A percentile compares a stretch with the other conserved stretches of the same genome.
These are phyloP conservation scores for Armadillidium nasatum DNA, from an alignment of 1,140 invertebrate species.

Conservation along the genomic window DNA sequence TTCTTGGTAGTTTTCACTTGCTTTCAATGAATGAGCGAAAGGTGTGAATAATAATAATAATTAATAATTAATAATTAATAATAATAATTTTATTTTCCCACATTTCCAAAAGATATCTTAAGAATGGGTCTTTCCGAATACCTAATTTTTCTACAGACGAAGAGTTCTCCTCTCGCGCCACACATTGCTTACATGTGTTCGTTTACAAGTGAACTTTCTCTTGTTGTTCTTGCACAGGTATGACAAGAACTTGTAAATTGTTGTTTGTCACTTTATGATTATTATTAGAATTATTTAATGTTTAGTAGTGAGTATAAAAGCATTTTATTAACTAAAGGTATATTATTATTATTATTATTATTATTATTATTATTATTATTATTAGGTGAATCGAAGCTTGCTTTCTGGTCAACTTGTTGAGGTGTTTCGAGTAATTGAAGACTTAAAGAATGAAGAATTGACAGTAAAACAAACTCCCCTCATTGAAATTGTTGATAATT, in stretches of 20 bases:
- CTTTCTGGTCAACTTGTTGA: background rate
- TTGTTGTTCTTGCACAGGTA: background rate
- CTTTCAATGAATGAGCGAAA: no score
- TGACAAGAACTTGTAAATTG: background rate
- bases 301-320: no score
- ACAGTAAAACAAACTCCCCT: background rate
- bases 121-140: background rate
- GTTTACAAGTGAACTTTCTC: background rate
- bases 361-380: constrained; percentile 4
- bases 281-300: background rate
- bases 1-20: no score
- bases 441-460: background rate
- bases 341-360: background rate
- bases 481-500: background rate
- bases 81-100: no score
- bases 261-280: background rate
- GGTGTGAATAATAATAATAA: no score
- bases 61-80: no score
- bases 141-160: background rate
- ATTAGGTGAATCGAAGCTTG: background rate
- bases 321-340: no score
- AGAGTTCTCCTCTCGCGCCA: background rate
- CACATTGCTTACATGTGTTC: background rate
- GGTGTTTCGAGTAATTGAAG: background rate
- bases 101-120: no score